Evolutionary conservation across 2,113 vertebrate species (phyloP).

Genomic region (Atherinomorus stipes): DNA sequence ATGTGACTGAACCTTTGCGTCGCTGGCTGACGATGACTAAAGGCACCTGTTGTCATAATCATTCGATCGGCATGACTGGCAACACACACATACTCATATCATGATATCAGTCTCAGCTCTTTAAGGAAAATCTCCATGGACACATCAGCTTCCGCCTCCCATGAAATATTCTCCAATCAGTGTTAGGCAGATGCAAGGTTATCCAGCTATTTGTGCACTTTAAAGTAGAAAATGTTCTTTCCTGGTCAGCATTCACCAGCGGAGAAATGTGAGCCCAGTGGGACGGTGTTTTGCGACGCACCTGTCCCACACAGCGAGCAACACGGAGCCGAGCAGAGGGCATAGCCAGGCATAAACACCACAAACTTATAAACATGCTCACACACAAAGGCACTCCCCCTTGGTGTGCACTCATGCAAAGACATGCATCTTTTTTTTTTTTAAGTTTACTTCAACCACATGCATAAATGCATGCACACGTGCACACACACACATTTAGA

Average conservation of each 20-base stretch:
- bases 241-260: conserved; percentile 15
- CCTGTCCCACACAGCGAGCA: neutral
- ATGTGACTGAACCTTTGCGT: conserved; percentile 9
- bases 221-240: neutral
- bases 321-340: neutral
- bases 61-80: neutral
- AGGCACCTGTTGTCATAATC: conserved; percentile 61
- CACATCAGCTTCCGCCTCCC: neutral
- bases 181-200: neutral
- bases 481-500: conserved; percentile 27
- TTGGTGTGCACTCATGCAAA: conserved; percentile 13
- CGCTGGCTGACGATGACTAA: conserved; percentile 16
- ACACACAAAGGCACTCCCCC: neutral
- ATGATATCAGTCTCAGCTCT: neutral
- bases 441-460: conserved; percentile 8
- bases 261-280: conserved; percentile 27
- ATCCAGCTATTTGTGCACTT: neutral
- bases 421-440: neutral
- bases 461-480: neutral
- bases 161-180: neutral
- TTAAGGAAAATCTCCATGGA: neutral
- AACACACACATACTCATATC: conserved; percentile 6
- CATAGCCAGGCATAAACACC: conserved; percentile 28
- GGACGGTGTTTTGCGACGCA: conserved; percentile 2
- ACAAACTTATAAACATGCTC: conserved; percentile 2